Evolutionary conservation across 2,113 vertebrate species (phyloP), one percentile per base, ranked within the genome.

Genomic region (Hirundichthys speculiger): DNA sequence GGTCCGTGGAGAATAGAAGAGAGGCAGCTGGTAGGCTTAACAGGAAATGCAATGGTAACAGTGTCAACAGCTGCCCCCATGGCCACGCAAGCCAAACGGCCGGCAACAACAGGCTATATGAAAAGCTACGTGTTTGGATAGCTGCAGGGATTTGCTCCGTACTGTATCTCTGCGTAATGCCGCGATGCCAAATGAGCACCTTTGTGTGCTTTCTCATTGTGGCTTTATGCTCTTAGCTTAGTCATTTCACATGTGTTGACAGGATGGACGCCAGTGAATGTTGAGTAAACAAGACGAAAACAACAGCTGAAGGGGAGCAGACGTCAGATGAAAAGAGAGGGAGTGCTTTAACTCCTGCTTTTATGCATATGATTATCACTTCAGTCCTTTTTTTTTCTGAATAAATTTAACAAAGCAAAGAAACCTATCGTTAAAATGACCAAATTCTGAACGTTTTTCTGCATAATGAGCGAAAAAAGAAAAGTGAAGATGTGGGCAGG

Each of bases 11-110:
- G 92, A 91, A 91, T 90, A 86, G 83, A 89, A 71, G 60, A 56
- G 57, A 88, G 88, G 92, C 94, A 96, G 94, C 94, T 95, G 93
- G 92, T 90, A 93, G 89, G 90, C 88, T 90, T 85, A 89, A 92
- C 92, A 94, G 92, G 90, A 92, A 93, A 92, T 86, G 90, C 91
- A 89, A 70, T 80, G 89, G 88, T 78, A 91, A 87, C 88, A 90
- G 92, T 93, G 93, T 95, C 93, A 95, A 93, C 93, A 94, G 90
- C 92, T 92, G 83, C 83, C 80, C 74, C 64, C 80, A 72, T 87
- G 91, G 86, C 86, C 80, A 90, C 79, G 80, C 87, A 83, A 83
- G 85, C 91, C 87, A 88, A 90, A 83, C 84, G 72, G 73, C 88
- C 72, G 81, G 82, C 91, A 91, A 91, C 77, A 92, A 92, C 82